Base-by-base conservation (phyloP, 2,888 invertebrate genomes). In the Cantharis flavilabris region DNA sequence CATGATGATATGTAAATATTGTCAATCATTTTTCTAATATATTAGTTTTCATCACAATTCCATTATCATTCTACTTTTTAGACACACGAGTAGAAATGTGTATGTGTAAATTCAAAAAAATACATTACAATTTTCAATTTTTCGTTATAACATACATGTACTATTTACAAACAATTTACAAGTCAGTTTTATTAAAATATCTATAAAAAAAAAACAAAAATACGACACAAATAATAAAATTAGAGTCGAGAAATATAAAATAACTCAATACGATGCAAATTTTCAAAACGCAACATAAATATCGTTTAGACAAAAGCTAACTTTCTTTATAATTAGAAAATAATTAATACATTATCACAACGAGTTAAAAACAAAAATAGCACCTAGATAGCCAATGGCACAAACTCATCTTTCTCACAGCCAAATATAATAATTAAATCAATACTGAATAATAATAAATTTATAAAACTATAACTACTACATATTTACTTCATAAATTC, bases 361-460 rank as follows among this genome's bases (percentile, higher is more conserved):
- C 81, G 81, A 82, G 80, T 81, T 77, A 75, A 79, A 82, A 77
- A 80, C 75, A 77, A 75, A 79, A 78, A 76, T 84, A 87, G 84
- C 87, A 88, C 87, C 87, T 87, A 87, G 85, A 83, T 84, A 84
- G 86, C 86, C 87, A 86, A 88, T 88, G 88, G 88, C 88, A 88
- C 88, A 87, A 84, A 88, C 87, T 86, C 87, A 86, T 85, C 84
- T 86, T 84, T 86, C 85, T 87, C 88, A 88, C 88, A 88, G 88
- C 88, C 88, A 86, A 87, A 88, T 85, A 83, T 83, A 83, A 83
- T 83, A 85, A 84, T 85, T 84, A 83, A 85, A 49, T 49, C 49
- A 49, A 49, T 49, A 49, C 49, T 49, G 49, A 87, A 88, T 87
- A 88, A 87, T 88, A 87, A 86, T 83, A 73, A 76, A 79, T 86